Evolutionary conservation across 2,113 vertebrate species (phyloP).

Genomic region (Helogale parvula): DNA sequence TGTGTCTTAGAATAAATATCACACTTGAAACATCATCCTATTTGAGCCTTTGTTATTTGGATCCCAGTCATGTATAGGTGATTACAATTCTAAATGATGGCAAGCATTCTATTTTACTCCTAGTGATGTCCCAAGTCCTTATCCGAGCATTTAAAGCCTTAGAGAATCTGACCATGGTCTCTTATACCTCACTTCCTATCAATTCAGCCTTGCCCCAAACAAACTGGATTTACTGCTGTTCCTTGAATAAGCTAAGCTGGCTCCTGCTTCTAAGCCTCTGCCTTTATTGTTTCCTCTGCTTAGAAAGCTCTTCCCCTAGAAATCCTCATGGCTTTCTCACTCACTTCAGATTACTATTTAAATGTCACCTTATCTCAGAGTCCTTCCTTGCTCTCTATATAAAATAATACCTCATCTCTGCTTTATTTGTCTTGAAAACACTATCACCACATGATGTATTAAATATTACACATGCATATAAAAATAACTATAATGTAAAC

Average conservation of each 20-base stretch:
- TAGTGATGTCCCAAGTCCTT: slow-evolving; percentile 28
- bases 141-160: slow-evolving; percentile 21
- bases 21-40: slow-evolving; percentile 2
- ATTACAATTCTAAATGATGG: slow-evolving; percentile 42
- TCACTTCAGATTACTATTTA: slow-evolving; percentile 17
- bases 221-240: slow-evolving; percentile 11
- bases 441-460: slow-evolving; percentile 17
- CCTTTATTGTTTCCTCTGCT: slow-evolving; percentile 9
- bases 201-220: background rate
- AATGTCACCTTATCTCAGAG: slow-evolving; percentile 36
- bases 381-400: background rate
- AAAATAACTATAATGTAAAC: slow-evolving; percentile 23
- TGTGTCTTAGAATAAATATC: slow-evolving; percentile 23
- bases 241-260: background rate
- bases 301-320: slow-evolving; percentile 32
- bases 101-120: background rate
- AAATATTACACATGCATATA: slow-evolving; percentile 8
- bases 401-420: slow-evolving; percentile 12
- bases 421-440: slow-evolving; percentile 41
- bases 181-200: slow-evolving; percentile 40
- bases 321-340: slow-evolving; percentile 36
- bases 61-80: background rate
- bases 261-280: slow-evolving; percentile 33
- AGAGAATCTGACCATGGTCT: background rate
- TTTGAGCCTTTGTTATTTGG: slow-evolving; percentile 47